A percentile compares a stretch with the other conserved stretches of the same genome.
Conservation (phyloP, 1,140 invertebrate species). For the Caerostris extrusa region DNA sequence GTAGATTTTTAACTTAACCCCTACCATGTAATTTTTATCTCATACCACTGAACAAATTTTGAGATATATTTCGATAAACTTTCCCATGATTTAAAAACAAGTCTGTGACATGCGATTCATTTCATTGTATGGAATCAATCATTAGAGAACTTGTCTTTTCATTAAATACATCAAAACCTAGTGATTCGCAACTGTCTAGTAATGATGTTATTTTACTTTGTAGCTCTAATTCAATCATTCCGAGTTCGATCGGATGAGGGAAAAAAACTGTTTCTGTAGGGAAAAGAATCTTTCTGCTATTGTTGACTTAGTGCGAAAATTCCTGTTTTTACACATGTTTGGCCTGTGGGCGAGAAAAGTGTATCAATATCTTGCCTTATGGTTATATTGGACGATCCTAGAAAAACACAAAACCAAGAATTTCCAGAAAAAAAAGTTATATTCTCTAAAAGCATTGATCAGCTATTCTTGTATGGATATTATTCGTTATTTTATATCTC, state of each 20-base stretch:
- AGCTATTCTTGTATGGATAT: background rate
- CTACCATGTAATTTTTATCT: no score
- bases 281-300: background rate
- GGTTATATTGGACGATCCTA: conserved; percentile 28
- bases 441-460: conserved; percentile 25
- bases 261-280: background rate
- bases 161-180: background rate
- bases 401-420: background rate
- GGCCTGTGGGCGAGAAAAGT: background rate
- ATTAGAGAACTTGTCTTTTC: no score
- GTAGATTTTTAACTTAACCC: no score
- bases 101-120: no score
- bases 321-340: conserved; percentile 63
- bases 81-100: no score
- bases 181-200: background rate
- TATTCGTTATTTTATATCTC: background rate
- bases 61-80: no score
- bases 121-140: no score
- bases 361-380: conserved; percentile 40
- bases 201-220: background rate
- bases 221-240: background rate
- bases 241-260: background rate
- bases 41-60: no score
- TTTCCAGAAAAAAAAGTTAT: background rate
- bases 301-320: conserved; percentile 56